These are phyloP conservation scores for Calidris pygmaea DNA, from an alignment of 2,113 vertebrate genomes.

Conservation along the genomic window DNA sequence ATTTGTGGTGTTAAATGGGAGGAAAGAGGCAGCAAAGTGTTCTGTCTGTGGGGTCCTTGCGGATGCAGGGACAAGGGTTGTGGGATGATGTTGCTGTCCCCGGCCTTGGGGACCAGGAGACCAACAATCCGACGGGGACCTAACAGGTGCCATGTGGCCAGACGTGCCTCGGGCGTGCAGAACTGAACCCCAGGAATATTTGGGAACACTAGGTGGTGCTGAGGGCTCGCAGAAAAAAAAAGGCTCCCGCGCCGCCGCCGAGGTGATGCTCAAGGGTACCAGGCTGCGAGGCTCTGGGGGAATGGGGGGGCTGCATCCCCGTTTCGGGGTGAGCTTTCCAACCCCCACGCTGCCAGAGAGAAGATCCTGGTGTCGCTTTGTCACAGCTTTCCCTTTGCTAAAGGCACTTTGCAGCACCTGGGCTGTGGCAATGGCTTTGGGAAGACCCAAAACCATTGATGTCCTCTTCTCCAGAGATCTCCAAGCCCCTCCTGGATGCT, in stretches of 20 bases:
- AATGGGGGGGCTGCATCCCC: accelerated
- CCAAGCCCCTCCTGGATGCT: too few relatives aligned
- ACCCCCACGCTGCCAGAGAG: accelerated
- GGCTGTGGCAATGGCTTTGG: neutral
- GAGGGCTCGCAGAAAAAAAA: neutral
- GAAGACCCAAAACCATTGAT: too few relatives aligned
- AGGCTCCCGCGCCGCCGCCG: accelerated
- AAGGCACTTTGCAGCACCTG: neutral
- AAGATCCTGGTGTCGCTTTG: neutral
- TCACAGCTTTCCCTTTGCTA: neutral
- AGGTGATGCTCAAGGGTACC: neutral
- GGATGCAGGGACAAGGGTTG: neutral
- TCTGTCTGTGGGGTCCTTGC: neutral
- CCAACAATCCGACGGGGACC: too few relatives aligned
- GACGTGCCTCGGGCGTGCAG: accelerated
- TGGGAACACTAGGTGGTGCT: constrained; percentile 64
- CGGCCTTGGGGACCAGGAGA: neutral
- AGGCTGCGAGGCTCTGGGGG: neutral
- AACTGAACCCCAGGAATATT: neutral
- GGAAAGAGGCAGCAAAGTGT: neutral
- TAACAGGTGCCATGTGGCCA: accelerated
- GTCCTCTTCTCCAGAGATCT: too few relatives aligned
- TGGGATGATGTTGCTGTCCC: neutral
- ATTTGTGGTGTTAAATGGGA: neutral
- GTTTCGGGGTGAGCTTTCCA: neutral